Conservation (phyloP, 2,113 vertebrate genomes). For the Ciconia maguari region DNA sequence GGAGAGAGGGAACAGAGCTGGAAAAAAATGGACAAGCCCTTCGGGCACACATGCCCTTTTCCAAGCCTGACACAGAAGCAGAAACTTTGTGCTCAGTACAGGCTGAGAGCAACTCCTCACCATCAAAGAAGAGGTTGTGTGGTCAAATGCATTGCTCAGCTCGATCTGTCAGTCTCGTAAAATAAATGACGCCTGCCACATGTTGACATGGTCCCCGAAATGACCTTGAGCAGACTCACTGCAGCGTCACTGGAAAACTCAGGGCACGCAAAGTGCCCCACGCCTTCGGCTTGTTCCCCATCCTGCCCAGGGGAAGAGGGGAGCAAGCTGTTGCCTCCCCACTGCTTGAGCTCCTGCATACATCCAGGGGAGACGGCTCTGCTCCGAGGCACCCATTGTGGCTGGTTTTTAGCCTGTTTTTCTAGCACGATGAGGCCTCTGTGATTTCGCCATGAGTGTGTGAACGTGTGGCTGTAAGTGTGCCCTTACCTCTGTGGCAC, state of each 20-base stretch:
- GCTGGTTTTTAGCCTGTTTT: not conserved
- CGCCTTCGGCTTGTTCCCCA: accelerated
- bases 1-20: not conserved
- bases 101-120: not conserved
- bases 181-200: not conserved
- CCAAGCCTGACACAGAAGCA: not conserved
- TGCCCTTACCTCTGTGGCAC: not conserved
- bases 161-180: accelerated
- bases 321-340: not conserved
- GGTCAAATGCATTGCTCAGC: not conserved
- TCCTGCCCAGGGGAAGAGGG: not conserved
- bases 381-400: accelerated
- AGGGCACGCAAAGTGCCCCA: not conserved
- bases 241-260: not conserved
- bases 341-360: accelerated
- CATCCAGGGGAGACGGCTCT: accelerated
- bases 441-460: not conserved
- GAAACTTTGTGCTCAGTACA: not conserved
- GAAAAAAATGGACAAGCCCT: not conserved
- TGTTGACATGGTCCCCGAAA: not conserved
- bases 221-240: not conserved
- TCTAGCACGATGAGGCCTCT: not conserved
- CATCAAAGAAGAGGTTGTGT: not conserved
- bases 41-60: not conserved
- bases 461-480: not conserved